Evolutionary conservation across 2,797 vertebrate species (phyloP), one percentile per base, ranked within the genome.

Genomic region (Enteromius radiatus): DNA sequence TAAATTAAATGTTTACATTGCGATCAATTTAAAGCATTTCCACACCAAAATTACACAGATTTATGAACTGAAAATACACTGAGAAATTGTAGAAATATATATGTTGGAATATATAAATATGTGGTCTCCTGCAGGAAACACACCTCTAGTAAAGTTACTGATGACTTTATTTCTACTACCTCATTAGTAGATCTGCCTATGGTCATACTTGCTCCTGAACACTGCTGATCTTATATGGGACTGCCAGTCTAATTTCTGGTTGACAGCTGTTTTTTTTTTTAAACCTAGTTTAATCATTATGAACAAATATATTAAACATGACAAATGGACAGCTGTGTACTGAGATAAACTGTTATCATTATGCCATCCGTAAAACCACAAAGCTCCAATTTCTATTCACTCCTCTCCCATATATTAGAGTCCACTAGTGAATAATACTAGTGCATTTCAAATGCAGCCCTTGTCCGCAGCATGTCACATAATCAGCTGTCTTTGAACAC

Each of bases 401-500:
- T 54, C 5, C 11, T 54, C 49, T 21, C 2, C 26, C 17, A 49
- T 19, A 47, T 45, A 17, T 0, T 47, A 15, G 23, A 47, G 70
- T 73, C 28, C 47, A 33, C 5, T 73, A 52, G 10, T 31, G 43
- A 49, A 78, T 67, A 52, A 3, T 19, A 54, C 15, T 54, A 23
- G 33, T n/a, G 1, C 3, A 78, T 65, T 14, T 64, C 5, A 54
- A 26, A 41, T 70, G 23, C 33, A 54, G 5, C 36, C 15, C 41
- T n/a, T 64, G 2, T 31, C 26, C 41, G 0, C 26, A 77, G 23
- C 38, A 45, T 77, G 75, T 63, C 65, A 80, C 15, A 56, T 43
- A 43, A 41, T 69, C 33, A 79, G 47, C 78, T 80, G 78, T 49
- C 49, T 78, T 79, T 81, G 65, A 79, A 81, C 59, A 75, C 17